A percentile compares a stretch with the other conserved stretches of the same genome.
Evolutionary conservation across 2,888 invertebrate genomes (phyloP).

Genomic region (Eledona agricola): DNA sequence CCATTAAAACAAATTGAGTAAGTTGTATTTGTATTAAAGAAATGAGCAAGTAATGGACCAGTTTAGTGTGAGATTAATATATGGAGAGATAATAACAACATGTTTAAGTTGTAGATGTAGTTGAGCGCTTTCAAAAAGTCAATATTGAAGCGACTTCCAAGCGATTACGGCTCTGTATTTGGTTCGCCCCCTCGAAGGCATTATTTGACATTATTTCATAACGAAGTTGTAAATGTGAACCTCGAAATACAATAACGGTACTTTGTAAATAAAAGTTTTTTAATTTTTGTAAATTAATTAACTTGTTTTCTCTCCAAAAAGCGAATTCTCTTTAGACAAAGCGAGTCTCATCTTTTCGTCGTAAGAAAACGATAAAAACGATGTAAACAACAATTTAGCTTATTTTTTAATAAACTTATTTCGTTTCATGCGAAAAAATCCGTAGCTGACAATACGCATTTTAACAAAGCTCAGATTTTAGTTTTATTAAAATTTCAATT

Average conservation of each 20-base stretch:
- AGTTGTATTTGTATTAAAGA: too few relatives aligned
- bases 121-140: constrained; percentile 17
- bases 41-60: too few relatives aligned
- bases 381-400: constrained; percentile 24
- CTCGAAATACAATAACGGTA: constrained; percentile 19
- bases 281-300: constrained; percentile 26
- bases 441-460: too few relatives aligned
- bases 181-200: constrained; percentile 18
- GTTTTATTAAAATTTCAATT: too few relatives aligned
- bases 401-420: constrained; percentile 15
- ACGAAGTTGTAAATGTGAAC: constrained; percentile 17
- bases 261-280: constrained; percentile 24
- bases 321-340: constrained; percentile 14
- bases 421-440: too few relatives aligned
- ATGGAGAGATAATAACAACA: constrained; percentile 15
- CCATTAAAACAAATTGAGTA: too few relatives aligned
- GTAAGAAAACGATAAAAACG: constrained; percentile 21
- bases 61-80: too few relatives aligned
- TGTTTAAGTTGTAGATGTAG: constrained; percentile 18
- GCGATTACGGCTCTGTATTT: constrained; percentile 9
- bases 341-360: constrained; percentile 9
- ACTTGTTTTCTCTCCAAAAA: constrained; percentile 20
- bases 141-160: constrained; percentile 19
- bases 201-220: constrained; percentile 19
- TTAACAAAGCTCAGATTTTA: too few relatives aligned